phyloP scores from a whole-genome alignment of 2,113 vertebrate genomes.

The Narcine bancroftii region DNA sequence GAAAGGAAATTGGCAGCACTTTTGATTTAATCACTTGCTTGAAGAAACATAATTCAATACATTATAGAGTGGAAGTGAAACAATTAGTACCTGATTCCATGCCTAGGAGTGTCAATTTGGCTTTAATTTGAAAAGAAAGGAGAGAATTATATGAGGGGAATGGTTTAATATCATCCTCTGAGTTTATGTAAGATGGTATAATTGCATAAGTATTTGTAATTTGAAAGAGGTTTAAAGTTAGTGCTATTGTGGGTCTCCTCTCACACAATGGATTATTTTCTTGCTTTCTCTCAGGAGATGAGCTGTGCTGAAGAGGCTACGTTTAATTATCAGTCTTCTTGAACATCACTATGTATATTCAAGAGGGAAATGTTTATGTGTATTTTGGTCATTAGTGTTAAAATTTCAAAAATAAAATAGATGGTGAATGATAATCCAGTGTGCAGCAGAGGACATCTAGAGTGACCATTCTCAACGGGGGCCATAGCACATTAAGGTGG shows the following conservation, averaged over 20 bases:
- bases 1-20: neutral
- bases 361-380: no score
- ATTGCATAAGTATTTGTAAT: neutral
- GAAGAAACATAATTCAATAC: neutral
- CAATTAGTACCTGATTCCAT: neutral
- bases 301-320: neutral
- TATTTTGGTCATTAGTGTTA: no score
- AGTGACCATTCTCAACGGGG: no score
- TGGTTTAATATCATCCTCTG: neutral
- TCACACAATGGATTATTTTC: neutral
- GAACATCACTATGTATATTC: no score
- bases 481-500: no score
- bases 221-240: neutral
- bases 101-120: neutral
- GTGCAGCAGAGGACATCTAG: neutral
- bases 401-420: no score
- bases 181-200: neutral
- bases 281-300: neutral
- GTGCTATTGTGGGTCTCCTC: neutral
- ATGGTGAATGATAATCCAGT: no score
- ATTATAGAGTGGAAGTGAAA: neutral
- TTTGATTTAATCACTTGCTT: neutral
- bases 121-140: neutral
- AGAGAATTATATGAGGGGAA: neutral
- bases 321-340: no score